phyloP scores from a whole-genome alignment of 2,113 vertebrate genomes.

The Misgurnus anguillicaudatus region DNA sequence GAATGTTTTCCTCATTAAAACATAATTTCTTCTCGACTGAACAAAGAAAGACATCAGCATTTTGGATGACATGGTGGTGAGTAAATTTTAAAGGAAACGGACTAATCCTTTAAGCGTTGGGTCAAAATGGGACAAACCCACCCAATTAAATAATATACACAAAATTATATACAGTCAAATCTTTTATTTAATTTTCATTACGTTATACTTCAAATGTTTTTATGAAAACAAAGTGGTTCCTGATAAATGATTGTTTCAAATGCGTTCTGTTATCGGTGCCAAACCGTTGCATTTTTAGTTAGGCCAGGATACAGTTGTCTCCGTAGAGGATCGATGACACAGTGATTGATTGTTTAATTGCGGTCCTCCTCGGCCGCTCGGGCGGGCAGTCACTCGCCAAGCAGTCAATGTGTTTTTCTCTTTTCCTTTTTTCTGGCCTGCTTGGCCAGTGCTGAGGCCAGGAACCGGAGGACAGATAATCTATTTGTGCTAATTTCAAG shows the following conservation, averaged over 20 bases:
- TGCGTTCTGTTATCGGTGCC: slow-evolving; percentile 16
- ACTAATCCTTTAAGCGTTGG: no score
- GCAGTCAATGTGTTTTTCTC: slow-evolving; percentile 43
- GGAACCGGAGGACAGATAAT: slow-evolving; percentile 74
- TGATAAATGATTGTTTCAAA: background rate
- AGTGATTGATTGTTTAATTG: slow-evolving; percentile 74
- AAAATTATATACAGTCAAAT: no score
- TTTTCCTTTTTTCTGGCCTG: slow-evolving; percentile 39
- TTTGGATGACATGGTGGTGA: no score
- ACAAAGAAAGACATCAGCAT: no score
- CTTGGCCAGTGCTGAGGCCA: slow-evolving; percentile 65
- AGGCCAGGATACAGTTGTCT: slow-evolving; percentile 59
- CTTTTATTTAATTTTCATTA: no score
- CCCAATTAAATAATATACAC: no score
- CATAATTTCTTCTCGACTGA: no score
- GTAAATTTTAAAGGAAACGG: no score
- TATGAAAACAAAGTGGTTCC: background rate
- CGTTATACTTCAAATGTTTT: background rate
- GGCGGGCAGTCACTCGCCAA: slow-evolving; percentile 36
- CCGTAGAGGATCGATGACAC: slow-evolving; percentile 69
- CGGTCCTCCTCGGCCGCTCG: slow-evolving; percentile 47
- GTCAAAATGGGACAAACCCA: no score
- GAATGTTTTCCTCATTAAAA: no score
- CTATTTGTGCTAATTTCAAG: slow-evolving; percentile 81
- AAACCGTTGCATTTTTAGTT: slow-evolving; percentile 20